Evolutionary conservation across 1,140 invertebrate genomes (phyloP), one percentile per base, ranked within the genome.

Genomic region (Batillaria attramentaria): DNA sequence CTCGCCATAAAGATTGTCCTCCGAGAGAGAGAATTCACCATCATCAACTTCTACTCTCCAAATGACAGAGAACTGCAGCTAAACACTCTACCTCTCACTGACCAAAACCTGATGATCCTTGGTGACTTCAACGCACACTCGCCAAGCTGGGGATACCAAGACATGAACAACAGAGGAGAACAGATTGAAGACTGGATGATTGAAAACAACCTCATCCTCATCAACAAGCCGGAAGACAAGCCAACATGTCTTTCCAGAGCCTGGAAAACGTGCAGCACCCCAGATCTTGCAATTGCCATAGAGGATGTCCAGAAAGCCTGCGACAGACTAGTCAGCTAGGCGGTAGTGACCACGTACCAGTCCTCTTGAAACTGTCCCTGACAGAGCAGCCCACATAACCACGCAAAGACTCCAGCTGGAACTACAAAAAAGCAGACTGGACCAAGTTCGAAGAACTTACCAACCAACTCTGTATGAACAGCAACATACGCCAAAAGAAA

Each of bases 81-180:
- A 24, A 41, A 76, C 60, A 66, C 74, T 42, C 62, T 54, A 31
- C 65, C 72, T 13, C 24, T 35, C 5, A 66, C 28, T 50, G 70
- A 4, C 42, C 66, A 69, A 33, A 57, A 69, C 33, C 60, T 54
- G 70, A 62, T 41, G 35, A 69, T 69, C 5, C 24, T n/a, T 41
- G 37, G 37, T 24, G 66, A 69, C 37, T 69, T 69, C 35, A 77
- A 80, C 68, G 70, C 72, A 42, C 79, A 77, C 66, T 80, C 79
- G 13, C 72, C 79, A 28, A 76, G 73, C 46, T 80, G 72, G 68
- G 80, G 79, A 35, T 81, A 81, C 57, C 57, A 72, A 18, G 80
- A 78, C 37, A 68, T 79, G 3, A 72, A 78, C 65, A 54, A 6
- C 31, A 79, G 60, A 46, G 78, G 78, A 5, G 78, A 79, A 70